Evolutionary conservation across 2,797 vertebrate species (phyloP).

Genomic region (Heterohyrax brucei): DNA sequence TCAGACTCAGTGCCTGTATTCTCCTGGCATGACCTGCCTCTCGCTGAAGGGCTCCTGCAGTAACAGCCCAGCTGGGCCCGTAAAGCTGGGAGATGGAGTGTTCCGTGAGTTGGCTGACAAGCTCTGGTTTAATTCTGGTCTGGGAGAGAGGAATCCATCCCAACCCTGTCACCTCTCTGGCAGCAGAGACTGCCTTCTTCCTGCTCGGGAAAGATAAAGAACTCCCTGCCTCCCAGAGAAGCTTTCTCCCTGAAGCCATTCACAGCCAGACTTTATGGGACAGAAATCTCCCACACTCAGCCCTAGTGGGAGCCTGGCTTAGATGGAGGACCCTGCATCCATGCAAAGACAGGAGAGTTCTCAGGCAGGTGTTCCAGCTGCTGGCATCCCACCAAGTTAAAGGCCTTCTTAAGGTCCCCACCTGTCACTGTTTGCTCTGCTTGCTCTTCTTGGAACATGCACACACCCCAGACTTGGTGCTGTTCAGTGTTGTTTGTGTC

Average conservation of each 20-base stretch:
- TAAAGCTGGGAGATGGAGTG: slow-evolving; percentile 56
- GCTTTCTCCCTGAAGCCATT: not conserved
- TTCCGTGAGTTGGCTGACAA: not conserved
- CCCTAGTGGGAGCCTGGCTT: not conserved
- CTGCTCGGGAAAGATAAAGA: slow-evolving; percentile 61
- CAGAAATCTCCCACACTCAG: not conserved
- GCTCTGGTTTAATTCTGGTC: slow-evolving; percentile 63
- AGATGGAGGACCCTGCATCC: not conserved
- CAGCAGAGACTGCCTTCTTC: slow-evolving; percentile 69
- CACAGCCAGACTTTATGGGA: slow-evolving; percentile 9
- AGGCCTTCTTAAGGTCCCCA: not conserved
- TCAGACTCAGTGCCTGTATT: not conserved
- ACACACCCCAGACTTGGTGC: not conserved
- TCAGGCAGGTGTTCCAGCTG: not conserved
- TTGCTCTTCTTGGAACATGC: not conserved
- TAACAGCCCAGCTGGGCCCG: not conserved
- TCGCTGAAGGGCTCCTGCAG: not conserved
- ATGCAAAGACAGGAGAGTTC: not conserved
- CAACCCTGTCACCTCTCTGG: slow-evolving; percentile 60
- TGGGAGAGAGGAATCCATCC: slow-evolving; percentile 40
- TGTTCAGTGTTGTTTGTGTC: not conserved
- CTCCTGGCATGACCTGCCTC: not conserved
- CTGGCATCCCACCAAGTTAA: not conserved
- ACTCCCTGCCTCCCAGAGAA: slow-evolving; percentile 21
- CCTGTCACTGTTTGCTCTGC: not conserved